Evolutionary conservation across 2,888 invertebrate genomes (phyloP).

Genomic region (Trilocha varians): DNA sequence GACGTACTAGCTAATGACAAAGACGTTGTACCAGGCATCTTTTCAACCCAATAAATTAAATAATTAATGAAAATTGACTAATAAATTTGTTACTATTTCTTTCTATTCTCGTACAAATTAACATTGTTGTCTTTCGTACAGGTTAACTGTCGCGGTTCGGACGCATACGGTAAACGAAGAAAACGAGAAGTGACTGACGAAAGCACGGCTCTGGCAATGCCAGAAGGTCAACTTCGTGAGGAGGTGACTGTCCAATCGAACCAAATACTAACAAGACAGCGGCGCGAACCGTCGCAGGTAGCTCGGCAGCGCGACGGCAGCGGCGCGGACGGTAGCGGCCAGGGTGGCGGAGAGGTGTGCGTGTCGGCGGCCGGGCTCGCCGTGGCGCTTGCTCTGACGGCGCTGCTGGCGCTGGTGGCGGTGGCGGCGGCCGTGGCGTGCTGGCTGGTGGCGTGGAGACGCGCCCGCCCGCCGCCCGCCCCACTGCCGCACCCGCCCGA

Average conservation of each 20-base stretch:
- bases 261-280: conserved; percentile 91
- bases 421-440: conserved; percentile 96
- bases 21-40: too few species aligned
- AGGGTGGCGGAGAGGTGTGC: conserved; percentile 84
- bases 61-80: too few species aligned
- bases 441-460: conserved; percentile 94
- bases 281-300: conserved; percentile 83
- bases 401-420: conserved; percentile 91
- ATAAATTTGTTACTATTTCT: too few species aligned
- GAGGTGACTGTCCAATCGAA: conserved; percentile 95
- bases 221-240: conserved; percentile 88
- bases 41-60: too few species aligned
- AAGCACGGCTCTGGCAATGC: conserved; percentile 71
- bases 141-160: conserved; percentile 93
- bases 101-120: neutral
- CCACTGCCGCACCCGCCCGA: conserved; percentile 96
- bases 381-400: conserved; percentile 92
- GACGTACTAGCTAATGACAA: too few species aligned
- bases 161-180: conserved; percentile 89
- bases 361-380: conserved; percentile 95
- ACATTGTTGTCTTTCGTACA: conserved; percentile 26
- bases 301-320: conserved; percentile 86
- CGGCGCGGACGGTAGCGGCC: conserved; percentile 71
- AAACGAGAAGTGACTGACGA: conserved; percentile 72
- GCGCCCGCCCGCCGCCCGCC: conserved; percentile 88